Percentiles rank a stretch among this genome's conserved stretches.
These are phyloP conservation scores for Coleophora flavipennella DNA, from an alignment of 2,888 invertebrate species.

Conservation along the genomic window DNA sequence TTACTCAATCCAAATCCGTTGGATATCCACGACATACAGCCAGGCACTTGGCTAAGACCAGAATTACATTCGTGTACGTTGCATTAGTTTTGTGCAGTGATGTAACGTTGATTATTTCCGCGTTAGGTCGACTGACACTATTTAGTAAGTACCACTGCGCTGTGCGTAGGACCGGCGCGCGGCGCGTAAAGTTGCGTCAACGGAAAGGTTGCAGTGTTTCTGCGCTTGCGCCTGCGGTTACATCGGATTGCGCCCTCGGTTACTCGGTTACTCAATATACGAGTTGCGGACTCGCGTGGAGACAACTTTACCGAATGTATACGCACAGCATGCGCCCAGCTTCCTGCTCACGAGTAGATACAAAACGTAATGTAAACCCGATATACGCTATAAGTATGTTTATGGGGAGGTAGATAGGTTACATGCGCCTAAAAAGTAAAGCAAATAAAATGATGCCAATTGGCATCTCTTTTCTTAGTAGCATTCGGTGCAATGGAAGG, in stretches of 20 bases:
- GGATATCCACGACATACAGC: neutral
- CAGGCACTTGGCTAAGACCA: neutral
- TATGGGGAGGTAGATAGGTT: too few species aligned
- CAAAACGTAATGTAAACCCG: too few species aligned
- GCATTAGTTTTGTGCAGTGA: constrained; percentile 29
- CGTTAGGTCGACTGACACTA: constrained; percentile 44
- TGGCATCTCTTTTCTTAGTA: too few species aligned
- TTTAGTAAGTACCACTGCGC: constrained; percentile 21
- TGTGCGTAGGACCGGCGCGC: constrained; percentile 31
- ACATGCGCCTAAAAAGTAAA: too few species aligned
- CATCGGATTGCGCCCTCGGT: constrained; percentile 49
- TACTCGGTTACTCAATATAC: constrained; percentile 40
- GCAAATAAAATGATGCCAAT: too few species aligned
- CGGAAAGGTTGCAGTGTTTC: constrained; percentile 52
- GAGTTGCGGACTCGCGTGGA: neutral
- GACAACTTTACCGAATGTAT: neutral
- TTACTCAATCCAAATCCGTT: constrained; percentile 16
- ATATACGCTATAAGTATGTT: too few species aligned
- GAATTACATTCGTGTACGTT: neutral
- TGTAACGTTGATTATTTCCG: constrained; percentile 51
- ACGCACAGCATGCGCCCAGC: neutral
- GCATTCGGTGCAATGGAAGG: too few species aligned
- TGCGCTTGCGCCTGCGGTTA: constrained; percentile 32
- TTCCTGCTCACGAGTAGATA: neutral
- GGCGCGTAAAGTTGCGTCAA: constrained; percentile 45